Evolutionary conservation across 2,888 invertebrate genomes (phyloP).

Genomic region (Cyclophora punctaria): DNA sequence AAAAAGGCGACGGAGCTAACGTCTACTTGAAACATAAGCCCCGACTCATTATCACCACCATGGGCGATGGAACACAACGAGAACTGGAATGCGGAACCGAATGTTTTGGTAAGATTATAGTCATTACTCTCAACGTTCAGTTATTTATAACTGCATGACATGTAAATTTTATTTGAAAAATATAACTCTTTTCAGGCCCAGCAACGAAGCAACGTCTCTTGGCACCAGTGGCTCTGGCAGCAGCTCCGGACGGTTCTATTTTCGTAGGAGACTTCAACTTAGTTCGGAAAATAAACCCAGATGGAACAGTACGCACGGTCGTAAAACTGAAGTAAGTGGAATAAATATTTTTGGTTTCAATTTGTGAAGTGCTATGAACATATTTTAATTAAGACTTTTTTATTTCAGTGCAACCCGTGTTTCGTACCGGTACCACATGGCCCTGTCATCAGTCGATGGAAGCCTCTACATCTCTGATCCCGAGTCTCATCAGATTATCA

Average conservation of each 20-base stretch:
- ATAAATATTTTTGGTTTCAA: not conserved
- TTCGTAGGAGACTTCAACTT: constrained; percentile 97
- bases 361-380: not conserved
- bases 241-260: constrained; percentile 93
- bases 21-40: constrained; percentile 96
- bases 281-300: constrained; percentile 89
- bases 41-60: constrained; percentile 89
- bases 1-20: constrained; percentile 97
- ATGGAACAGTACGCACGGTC: constrained; percentile 86
- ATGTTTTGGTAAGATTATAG: constrained; percentile 18
- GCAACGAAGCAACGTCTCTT: constrained; percentile 87
- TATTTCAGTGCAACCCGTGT: constrained; percentile 89
- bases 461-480: constrained; percentile 96
- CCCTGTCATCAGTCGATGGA: constrained; percentile 94
- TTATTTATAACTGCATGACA: not conserved
- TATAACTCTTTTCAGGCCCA: constrained; percentile 69
- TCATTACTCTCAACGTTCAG: not conserved
- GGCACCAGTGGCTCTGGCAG: constrained; percentile 94
- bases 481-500: constrained; percentile 94
- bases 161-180: not conserved
- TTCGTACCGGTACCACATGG: constrained; percentile 97
- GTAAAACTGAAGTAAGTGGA: constrained; percentile 84
- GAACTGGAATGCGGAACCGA: constrained; percentile 86
- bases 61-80: constrained; percentile 94
- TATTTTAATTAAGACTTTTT: constrained; percentile 1